These are phyloP conservation scores for Climacteris rufus DNA, from an alignment of 2,113 vertebrate genomes.

Conservation along the genomic window DNA sequence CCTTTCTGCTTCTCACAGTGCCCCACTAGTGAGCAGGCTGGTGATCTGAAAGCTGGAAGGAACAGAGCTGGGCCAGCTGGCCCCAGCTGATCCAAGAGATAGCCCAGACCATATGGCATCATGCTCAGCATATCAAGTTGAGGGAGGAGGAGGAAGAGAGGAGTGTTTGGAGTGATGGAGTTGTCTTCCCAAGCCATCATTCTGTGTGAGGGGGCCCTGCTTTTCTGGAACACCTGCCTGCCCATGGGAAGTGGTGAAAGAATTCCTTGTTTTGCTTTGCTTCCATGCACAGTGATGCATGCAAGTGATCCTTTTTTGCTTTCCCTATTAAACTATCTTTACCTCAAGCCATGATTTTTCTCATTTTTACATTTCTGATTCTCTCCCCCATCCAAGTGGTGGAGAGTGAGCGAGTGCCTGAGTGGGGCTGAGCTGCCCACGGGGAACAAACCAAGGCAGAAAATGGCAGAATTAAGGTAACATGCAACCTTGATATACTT, in stretches of 20 bases:
- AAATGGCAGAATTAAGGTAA: background rate
- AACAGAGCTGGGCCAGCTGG: background rate
- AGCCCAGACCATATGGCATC: background rate
- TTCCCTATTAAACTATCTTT: background rate
- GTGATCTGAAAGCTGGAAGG: background rate
- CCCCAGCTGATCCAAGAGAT: background rate
- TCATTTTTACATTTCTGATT: background rate
- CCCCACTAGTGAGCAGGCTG: background rate
- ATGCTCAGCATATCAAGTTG: background rate
- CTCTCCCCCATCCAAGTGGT: fast-evolving
- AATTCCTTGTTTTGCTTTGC: background rate
- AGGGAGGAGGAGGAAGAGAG: background rate
- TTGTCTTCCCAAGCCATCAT: background rate
- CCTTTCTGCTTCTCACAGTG: background rate
- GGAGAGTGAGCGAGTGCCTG: fast-evolving
- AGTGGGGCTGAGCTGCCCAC: background rate
- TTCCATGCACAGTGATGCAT: fast-evolving
- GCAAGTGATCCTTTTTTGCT: no score
- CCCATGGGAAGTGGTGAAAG: background rate
- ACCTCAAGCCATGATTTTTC: background rate
- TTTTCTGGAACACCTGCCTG: background rate
- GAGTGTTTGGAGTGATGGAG: background rate
- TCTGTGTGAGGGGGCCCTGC: background rate
- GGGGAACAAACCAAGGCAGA: background rate
- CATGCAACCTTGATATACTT: background rate